Percentiles rank a stretch among this genome's conserved stretches.
Evolutionary conservation across 2,113 vertebrate species (phyloP).

Genomic region (Sprattus sprattus): DNA sequence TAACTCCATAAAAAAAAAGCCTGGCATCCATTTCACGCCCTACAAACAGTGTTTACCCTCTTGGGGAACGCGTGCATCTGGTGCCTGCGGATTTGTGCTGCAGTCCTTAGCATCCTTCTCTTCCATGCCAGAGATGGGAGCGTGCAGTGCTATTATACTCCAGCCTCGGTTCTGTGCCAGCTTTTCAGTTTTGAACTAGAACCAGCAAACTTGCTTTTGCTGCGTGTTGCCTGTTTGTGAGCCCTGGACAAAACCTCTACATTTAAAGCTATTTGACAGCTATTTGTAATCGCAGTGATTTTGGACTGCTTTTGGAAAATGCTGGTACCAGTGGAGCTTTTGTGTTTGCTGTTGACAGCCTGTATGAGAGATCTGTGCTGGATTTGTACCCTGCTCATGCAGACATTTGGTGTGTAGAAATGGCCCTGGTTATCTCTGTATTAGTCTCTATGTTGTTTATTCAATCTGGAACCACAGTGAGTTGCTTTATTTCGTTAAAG

Average conservation of each 20-base stretch:
- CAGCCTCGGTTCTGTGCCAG: background rate
- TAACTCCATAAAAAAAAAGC: conserved; percentile 35
- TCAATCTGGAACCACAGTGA: background rate
- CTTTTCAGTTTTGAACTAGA: background rate
- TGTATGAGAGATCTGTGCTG: background rate
- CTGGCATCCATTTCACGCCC: conserved; percentile 37
- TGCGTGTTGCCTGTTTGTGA: background rate
- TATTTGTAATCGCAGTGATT: background rate
- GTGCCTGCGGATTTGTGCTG: conserved; percentile 14
- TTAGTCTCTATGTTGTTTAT: background rate
- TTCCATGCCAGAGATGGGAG: background rate
- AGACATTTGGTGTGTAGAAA: background rate
- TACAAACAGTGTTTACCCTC: conserved; percentile 41
- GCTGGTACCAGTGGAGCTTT: background rate
- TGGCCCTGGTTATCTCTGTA: background rate
- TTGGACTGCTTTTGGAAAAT: background rate
- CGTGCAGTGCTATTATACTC: background rate
- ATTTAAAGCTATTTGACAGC: background rate
- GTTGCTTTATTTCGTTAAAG: background rate
- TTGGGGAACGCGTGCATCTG: conserved; percentile 24
- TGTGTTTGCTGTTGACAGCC: background rate
- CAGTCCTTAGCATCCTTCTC: background rate
- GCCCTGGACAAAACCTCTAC: background rate
- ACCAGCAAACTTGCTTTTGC: background rate
- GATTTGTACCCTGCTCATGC: background rate